phyloP scores from a whole-genome alignment of 2,113 vertebrate genomes.

The Chiloscyllium plagiosum region DNA sequence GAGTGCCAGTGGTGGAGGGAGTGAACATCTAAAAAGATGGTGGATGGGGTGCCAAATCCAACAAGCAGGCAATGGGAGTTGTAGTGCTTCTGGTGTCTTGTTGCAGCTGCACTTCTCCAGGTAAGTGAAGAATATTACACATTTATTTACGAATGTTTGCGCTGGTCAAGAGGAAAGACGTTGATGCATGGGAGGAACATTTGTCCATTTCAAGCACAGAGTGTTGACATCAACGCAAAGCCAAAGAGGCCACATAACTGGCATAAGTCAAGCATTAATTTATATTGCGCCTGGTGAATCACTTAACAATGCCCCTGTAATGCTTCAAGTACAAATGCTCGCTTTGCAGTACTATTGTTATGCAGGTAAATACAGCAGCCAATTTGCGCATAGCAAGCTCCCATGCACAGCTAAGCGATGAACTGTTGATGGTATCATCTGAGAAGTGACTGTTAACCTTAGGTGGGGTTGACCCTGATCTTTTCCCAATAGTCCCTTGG shows the following conservation, averaged over 20 bases:
- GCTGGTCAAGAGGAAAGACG: background rate
- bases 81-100: background rate
- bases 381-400: background rate
- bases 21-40: background rate
- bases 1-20: background rate
- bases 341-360: background rate
- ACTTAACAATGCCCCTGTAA: background rate
- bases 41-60: background rate
- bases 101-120: background rate
- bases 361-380: background rate
- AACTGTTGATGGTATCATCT: background rate
- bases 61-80: background rate
- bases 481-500: background rate
- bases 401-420: background rate
- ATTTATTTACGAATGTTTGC: background rate
- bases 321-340: background rate
- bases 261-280: background rate
- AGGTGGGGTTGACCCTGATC: background rate
- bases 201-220: background rate
- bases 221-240: background rate
- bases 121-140: background rate
- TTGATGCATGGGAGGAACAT: background rate
- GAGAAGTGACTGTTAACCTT: background rate
- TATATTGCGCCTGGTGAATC: background rate
- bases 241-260: background rate